phyloP scores from a whole-genome alignment of 2,113 vertebrate species.

The Cygnus buccinator region DNA sequence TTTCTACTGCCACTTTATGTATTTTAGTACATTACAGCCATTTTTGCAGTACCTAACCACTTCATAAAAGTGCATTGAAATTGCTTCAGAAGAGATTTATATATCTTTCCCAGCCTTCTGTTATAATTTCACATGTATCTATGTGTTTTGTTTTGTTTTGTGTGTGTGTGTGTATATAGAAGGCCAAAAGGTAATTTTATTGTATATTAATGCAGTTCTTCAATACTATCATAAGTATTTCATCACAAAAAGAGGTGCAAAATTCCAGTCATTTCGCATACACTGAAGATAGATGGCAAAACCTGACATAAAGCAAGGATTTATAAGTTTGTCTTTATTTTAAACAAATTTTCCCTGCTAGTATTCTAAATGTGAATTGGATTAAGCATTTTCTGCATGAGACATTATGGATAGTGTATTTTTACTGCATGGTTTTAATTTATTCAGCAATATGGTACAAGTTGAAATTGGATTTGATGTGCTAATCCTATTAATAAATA shows the following conservation, averaged over 20 bases:
- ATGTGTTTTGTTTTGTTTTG: background rate
- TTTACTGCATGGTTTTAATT: constrained; percentile 43
- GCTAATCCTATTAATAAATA: constrained; percentile 52
- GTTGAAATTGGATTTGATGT: constrained; percentile 33
- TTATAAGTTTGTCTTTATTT: background rate
- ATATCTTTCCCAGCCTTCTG: background rate
- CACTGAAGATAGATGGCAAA: background rate
- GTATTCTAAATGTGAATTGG: background rate
- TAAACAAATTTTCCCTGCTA: background rate
- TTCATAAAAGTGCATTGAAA: background rate
- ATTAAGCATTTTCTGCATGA: constrained; percentile 1
- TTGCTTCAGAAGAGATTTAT: background rate
- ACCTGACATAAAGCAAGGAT: background rate
- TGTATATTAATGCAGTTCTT: background rate
- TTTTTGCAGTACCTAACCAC: background rate
- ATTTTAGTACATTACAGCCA: background rate
- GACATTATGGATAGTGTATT: background rate
- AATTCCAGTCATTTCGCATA: background rate
- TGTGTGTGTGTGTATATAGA: background rate
- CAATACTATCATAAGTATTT: background rate
- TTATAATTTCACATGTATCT: background rate
- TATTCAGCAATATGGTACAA: background rate
- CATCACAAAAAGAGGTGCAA: background rate
- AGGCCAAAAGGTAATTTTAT: background rate
- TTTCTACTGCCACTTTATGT: background rate